phyloP scores from a whole-genome alignment of 2,113 vertebrate genomes.

The Narcine bancroftii region DNA sequence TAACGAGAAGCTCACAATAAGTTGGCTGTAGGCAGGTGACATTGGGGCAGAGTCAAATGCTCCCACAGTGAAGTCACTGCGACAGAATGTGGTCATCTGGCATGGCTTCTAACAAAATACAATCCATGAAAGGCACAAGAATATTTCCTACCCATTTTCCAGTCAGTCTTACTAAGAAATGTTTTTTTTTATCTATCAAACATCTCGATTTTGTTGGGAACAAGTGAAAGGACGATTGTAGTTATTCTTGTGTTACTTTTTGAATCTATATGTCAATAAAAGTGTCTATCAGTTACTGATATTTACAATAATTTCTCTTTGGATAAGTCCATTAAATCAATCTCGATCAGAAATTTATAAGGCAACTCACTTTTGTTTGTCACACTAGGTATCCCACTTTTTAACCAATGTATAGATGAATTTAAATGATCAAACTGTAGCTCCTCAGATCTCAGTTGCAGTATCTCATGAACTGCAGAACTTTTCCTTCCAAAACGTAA shows the following conservation, averaged over 20 bases:
- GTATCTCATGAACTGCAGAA: background rate
- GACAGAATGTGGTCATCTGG: background rate
- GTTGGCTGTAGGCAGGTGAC: background rate
- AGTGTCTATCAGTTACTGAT: no score
- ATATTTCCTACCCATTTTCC: background rate
- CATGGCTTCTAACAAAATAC: background rate
- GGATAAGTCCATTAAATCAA: background rate
- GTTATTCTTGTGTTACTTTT: no score
- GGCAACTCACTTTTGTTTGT: background rate
- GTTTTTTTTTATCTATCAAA: background rate
- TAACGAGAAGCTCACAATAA: background rate
- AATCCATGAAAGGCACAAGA: background rate
- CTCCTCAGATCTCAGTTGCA: background rate
- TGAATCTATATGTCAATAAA: no score
- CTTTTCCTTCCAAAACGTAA: background rate
- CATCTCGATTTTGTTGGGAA: background rate
- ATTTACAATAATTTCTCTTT: background rate
- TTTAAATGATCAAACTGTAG: no score
- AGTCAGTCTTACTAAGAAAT: background rate
- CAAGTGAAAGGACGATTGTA: no score
- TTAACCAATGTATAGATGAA: no score
- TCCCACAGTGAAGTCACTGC: background rate
- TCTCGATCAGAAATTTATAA: background rate
- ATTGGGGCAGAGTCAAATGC: background rate
- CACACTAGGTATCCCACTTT: no score